A percentile compares a stretch with the other conserved stretches of the same genome.
These are phyloP conservation scores for Myiotriccus ornatus DNA, from an alignment of 2,797 vertebrate species.

Conservation along the genomic window DNA sequence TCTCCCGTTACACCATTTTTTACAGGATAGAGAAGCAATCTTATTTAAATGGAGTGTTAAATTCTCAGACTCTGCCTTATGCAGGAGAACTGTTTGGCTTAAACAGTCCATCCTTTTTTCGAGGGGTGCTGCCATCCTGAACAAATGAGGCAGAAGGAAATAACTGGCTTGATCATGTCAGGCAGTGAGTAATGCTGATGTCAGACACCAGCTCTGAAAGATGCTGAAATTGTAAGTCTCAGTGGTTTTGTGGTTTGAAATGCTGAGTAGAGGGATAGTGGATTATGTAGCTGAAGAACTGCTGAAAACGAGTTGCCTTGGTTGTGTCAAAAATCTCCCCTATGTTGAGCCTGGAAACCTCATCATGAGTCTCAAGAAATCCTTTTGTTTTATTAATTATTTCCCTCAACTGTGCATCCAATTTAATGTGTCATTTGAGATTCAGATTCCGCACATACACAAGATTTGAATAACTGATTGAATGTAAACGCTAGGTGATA, in stretches of 20 bases:
- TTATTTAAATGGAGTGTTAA: neutral
- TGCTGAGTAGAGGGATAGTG: slow-evolving; percentile 18
- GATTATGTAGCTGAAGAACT: slow-evolving; percentile 42
- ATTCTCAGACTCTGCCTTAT: neutral
- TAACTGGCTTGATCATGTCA: slow-evolving; percentile 21
- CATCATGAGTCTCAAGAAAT: slow-evolving; percentile 53
- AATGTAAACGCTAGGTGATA: neutral
- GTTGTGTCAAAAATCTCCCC: slow-evolving; percentile 54
- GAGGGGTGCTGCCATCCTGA: neutral
- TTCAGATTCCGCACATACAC: slow-evolving; percentile 13
- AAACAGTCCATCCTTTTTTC: neutral
- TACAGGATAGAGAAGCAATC: neutral
- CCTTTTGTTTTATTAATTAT: slow-evolving; percentile 62
- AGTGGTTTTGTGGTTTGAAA: slow-evolving; percentile 18
- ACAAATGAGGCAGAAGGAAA: slow-evolving; percentile 4
- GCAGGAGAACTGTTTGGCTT: neutral
- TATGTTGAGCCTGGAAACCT: slow-evolving; percentile 47
- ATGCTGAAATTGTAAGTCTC: slow-evolving; percentile 44
- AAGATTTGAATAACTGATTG: slow-evolving; percentile 42
- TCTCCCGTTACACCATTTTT: neutral
- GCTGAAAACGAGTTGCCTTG: slow-evolving; percentile 39
- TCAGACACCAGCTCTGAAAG: neutral
- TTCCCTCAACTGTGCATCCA: slow-evolving; percentile 51
- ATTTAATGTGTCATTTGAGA: slow-evolving; percentile 62
- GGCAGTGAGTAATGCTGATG: slow-evolving; percentile 32